Conservation (phyloP, 2,113 vertebrate genomes). For the Synchiropus splendidus region DNA sequence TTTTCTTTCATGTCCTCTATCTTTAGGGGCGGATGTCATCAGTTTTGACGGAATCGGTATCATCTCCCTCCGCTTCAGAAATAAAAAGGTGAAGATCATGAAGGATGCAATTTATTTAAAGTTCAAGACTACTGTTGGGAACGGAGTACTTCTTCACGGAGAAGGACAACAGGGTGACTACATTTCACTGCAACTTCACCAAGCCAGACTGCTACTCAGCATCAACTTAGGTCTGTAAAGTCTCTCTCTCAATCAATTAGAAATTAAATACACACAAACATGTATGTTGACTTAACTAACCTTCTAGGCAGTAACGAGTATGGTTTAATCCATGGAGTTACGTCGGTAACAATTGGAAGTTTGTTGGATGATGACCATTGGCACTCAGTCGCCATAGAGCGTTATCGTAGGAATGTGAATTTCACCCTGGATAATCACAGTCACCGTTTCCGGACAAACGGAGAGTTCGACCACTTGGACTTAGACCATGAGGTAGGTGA, state of each 20-base stretch:
- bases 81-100: conserved; percentile 87
- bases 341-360: conserved; percentile 80
- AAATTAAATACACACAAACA: neutral
- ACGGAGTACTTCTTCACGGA: conserved; percentile 85
- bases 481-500: conserved; percentile 94
- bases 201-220: conserved; percentile 79
- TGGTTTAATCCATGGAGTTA: conserved; percentile 90
- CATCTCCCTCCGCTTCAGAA: conserved; percentile 86
- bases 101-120: conserved; percentile 88
- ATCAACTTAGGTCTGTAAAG: conserved; percentile 80
- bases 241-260: no score
- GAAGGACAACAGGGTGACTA: conserved; percentile 98
- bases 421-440: conserved; percentile 86
- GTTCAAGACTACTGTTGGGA: conserved; percentile 82
- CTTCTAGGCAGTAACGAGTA: conserved; percentile 87
- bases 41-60: conserved; percentile 89
- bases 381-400: conserved; percentile 85
- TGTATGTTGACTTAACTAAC: neutral
- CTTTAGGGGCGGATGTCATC: conserved; percentile 87
- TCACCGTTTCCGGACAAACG: conserved; percentile 90
- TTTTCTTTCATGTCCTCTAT: neutral
- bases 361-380: conserved; percentile 94
- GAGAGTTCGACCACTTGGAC: conserved; percentile 94
- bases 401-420: conserved; percentile 85
- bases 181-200: conserved; percentile 82